Percentiles rank a stretch among this genome's conserved stretches.
These are phyloP conservation scores for Acanthiza pusilla DNA, from an alignment of 2,797 vertebrate genomes.

Conservation along the genomic window DNA sequence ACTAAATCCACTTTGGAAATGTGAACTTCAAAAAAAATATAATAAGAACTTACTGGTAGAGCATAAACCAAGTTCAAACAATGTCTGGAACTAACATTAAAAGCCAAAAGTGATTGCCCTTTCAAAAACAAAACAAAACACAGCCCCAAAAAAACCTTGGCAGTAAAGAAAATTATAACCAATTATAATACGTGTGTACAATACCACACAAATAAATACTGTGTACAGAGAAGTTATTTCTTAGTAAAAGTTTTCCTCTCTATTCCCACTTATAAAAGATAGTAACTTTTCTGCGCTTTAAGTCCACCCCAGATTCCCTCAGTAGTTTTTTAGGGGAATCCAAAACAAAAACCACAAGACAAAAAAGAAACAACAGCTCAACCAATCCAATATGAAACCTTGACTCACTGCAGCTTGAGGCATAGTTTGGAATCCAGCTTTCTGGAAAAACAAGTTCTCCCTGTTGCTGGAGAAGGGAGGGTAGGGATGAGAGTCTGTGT, in stretches of 20 bases:
- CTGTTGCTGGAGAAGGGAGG: neutral
- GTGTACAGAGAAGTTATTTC: neutral
- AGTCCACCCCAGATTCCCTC: neutral
- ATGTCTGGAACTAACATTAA: slow-evolving; percentile 21
- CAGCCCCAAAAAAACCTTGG: neutral
- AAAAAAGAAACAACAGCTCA: neutral
- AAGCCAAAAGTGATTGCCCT: slow-evolving; percentile 20
- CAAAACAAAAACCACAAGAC: neutral
- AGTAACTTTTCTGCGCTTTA: neutral
- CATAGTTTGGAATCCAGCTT: neutral
- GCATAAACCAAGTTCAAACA: slow-evolving; percentile 12
- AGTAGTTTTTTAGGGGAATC: neutral
- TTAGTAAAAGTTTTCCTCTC: neutral
- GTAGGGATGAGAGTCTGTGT: neutral
- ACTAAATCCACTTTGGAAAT: neutral
- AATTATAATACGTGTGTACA: neutral
- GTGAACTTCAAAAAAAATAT: neutral
- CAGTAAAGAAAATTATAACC: slow-evolving; percentile 8
- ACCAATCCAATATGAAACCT: neutral
- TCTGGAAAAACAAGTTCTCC: slow-evolving; percentile 38
- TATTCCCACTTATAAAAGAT: neutral
- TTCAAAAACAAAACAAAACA: neutral
- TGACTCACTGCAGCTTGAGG: slow-evolving; percentile 19
- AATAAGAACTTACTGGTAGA: neutral
- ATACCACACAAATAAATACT: neutral